These are phyloP conservation scores for Lanius ludovicianus DNA, from an alignment of 2,113 vertebrate genomes.

Conservation along the genomic window DNA sequence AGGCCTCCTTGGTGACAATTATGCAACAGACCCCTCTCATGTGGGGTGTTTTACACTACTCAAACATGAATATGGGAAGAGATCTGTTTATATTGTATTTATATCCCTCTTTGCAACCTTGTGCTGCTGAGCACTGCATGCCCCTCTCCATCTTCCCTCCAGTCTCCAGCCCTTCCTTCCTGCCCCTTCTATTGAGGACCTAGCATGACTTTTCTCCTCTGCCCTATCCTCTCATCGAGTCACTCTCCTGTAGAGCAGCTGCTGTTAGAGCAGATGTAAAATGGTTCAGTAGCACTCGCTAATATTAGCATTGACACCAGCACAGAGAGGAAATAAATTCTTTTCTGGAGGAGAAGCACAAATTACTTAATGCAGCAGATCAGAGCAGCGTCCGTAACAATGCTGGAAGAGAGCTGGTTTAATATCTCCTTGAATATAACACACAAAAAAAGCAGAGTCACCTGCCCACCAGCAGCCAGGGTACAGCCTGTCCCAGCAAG, in stretches of 20 bases:
- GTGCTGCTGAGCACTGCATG: neutral
- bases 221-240: slow-evolving; percentile 20
- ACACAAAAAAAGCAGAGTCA: neutral
- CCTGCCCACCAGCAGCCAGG: neutral
- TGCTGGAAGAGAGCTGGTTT: neutral
- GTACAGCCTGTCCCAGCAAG: neutral
- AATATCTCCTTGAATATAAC: neutral
- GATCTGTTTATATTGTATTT: neutral
- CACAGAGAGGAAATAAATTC: slow-evolving; percentile 40
- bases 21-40: neutral
- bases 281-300: neutral
- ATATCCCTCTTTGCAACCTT: neutral
- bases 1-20: neutral
- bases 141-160: neutral
- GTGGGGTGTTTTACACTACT: neutral
- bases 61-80: neutral
- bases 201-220: slow-evolving; percentile 18
- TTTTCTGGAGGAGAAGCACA: slow-evolving; percentile 40
- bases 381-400: neutral
- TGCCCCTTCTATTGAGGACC: neutral
- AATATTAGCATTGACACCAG: slow-evolving; percentile 40
- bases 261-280: slow-evolving; percentile 48
- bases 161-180: neutral
- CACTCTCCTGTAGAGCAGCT: slow-evolving; percentile 21
- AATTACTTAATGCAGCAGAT: slow-evolving; percentile 48